Conservation (phyloP, 2,888 invertebrate genomes). For the Trissolcus japonicus region DNA sequence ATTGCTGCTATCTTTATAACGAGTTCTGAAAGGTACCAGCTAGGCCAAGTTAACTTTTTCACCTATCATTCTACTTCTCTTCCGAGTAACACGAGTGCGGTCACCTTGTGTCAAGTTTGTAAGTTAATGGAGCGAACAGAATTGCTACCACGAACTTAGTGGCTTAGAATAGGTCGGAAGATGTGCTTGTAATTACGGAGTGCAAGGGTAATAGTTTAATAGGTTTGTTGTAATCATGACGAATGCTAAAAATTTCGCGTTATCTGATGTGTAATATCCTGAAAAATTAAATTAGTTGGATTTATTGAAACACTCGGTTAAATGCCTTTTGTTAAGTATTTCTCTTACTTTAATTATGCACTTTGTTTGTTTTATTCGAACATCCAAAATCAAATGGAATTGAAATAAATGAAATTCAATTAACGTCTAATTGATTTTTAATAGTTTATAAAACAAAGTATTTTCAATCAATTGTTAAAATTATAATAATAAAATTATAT, state of each 20-base stretch:
- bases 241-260: too few species aligned
- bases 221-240: not conserved
- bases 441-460: too few species aligned
- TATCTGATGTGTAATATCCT: not conserved
- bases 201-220: not conserved
- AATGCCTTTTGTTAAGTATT: too few species aligned
- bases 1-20: not conserved
- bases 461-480: too few species aligned
- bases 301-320: too few species aligned
- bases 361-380: too few species aligned
- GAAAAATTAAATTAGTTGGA: not conserved
- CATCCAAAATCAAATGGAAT: too few species aligned
- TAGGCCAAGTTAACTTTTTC: not conserved
- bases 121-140: slow-evolving; percentile 23
- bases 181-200: not conserved
- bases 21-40: slow-evolving; percentile 1
- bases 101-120: slow-evolving; percentile 18
- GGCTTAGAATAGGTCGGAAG: slow-evolving; percentile 6
- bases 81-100: slow-evolving; percentile 13
- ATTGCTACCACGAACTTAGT: slow-evolving; percentile 11
- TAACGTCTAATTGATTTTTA: too few species aligned
- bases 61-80: slow-evolving; percentile 7
- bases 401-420: too few species aligned
- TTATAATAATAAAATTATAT: too few species aligned
- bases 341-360: too few species aligned